Evolutionary conservation across 2,797 vertebrate genomes (phyloP), one percentile per base, ranked within the genome.

Genomic region (Falco concolor): DNA sequence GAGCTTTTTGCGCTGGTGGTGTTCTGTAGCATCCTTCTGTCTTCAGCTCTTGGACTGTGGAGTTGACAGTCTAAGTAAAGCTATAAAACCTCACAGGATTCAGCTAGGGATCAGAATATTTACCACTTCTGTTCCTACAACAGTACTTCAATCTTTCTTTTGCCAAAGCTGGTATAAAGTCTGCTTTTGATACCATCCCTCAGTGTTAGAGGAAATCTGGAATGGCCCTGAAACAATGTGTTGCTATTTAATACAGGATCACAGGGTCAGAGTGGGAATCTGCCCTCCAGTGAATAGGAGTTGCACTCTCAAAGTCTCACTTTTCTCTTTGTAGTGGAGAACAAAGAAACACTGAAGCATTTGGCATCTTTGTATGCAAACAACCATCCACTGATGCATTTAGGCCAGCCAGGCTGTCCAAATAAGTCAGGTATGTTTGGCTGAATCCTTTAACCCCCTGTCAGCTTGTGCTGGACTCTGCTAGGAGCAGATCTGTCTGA

Each of bases 321-420:
- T 56, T 94, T 85, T 90, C 47, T 94, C 50, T 82, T 96, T 93
- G 22, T 95, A 99, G 99, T 99, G 93, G 99, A 99, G 97, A 99
- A 99, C 97, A 99, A 99, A 94, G 99, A 98, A 64, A 99, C 99
- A 12, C 90, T 99, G 94, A 99, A 98, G 97, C 98, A 99, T 97
- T 96, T 99, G 98, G 99, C 99, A 44, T 98, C 98, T 57, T 98
- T 99, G 20, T 99, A 99, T 96, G 99, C 99, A 90, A 98, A 98
- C 94, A 99, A 99, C 96, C 99, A 99, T 95, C 99, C 99, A 3
- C 97, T 97, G 67, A 99, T 99, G 98, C 99, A 99, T 90, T 98
- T 99, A 70, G 99, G 99, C 52, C 98, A 98, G 93, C 98, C 99
- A 28, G 98, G 98, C 90, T 99, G 99, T 97, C 98, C 98, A 78